Evolutionary conservation across 1,140 invertebrate genomes (phyloP).

Genomic region (Dolichoris vasculosae): DNA sequence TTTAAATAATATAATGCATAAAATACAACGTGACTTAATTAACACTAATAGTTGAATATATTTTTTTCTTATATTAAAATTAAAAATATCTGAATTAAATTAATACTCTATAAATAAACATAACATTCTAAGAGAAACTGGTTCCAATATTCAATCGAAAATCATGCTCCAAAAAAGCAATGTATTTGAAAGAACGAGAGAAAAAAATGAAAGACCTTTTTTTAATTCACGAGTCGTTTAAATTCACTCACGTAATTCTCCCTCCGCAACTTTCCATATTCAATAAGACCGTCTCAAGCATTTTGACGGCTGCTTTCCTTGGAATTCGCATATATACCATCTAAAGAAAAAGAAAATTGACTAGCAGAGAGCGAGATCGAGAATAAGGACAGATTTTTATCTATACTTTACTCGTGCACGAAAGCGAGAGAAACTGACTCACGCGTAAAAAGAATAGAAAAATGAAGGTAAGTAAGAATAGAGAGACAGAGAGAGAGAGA

Average conservation of each 20-base stretch:
- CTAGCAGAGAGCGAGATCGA: not conserved
- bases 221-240: conserved; percentile 47
- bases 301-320: conserved; percentile 15
- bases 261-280: conserved; percentile 48
- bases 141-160: conserved; percentile 29
- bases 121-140: not conserved
- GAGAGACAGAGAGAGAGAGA: not conserved
- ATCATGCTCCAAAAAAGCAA: conserved; percentile 8
- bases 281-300: conserved; percentile 40
- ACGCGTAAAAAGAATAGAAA: conserved; percentile 1
- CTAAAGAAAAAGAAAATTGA: conserved; percentile 28
- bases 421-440: not conserved
- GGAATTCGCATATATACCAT: conserved; percentile 37
- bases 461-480: not conserved
- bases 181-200: not conserved
- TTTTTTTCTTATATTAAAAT: not conserved
- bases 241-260: conserved; percentile 46
- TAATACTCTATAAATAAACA: conserved; percentile 9
- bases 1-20: too few relatives aligned
- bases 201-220: conserved; percentile 31
- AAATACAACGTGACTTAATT: too few relatives aligned
- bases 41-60: too few relatives aligned
- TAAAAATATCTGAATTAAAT: conserved; percentile 7
- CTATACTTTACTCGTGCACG: conserved; percentile 4
- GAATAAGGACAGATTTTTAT: conserved; percentile 41